These are phyloP conservation scores for Atherinosoma microstoma DNA, from an alignment of 2,797 vertebrate genomes.

Conservation along the genomic window DNA sequence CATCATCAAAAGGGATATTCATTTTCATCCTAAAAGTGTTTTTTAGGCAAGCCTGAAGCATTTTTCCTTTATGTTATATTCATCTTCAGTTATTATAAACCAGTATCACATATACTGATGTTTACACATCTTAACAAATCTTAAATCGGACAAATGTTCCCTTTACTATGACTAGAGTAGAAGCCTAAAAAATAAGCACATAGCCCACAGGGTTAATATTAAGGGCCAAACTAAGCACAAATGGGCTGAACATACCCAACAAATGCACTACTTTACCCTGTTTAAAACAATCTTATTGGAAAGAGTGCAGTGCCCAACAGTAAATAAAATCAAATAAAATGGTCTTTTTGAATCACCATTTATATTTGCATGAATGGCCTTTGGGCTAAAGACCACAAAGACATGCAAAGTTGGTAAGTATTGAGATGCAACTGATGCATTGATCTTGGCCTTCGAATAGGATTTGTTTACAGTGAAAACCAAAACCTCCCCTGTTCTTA, in stretches of 20 bases:
- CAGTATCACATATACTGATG: too few relatives aligned
- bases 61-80: too few relatives aligned
- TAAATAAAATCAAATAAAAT: not conserved
- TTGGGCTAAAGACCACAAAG: not conserved
- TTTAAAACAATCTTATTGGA: not conserved
- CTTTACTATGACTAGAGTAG: too few relatives aligned
- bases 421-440: conserved; percentile 7
- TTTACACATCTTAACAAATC: too few relatives aligned
- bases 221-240: not conserved
- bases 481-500: conserved; percentile 15
- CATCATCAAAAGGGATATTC: not conserved
- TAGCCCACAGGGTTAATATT: not conserved
- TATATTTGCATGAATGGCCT: not conserved
- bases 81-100: too few relatives aligned
- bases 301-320: not conserved
- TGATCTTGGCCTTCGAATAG: conserved; percentile 18
- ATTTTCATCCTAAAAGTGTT: not conserved
- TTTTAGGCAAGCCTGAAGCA: too few relatives aligned
- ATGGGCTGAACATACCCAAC: not conserved
- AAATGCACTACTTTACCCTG: not conserved
- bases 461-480: conserved; percentile 19
- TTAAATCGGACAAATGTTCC: too few relatives aligned
- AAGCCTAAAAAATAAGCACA: too few relatives aligned
- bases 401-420: not conserved
- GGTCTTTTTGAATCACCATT: not conserved